These are phyloP conservation scores for Antedon bifida DNA, from an alignment of 35 echinoderm and acorn worm genomes.

Conservation along the genomic window DNA sequence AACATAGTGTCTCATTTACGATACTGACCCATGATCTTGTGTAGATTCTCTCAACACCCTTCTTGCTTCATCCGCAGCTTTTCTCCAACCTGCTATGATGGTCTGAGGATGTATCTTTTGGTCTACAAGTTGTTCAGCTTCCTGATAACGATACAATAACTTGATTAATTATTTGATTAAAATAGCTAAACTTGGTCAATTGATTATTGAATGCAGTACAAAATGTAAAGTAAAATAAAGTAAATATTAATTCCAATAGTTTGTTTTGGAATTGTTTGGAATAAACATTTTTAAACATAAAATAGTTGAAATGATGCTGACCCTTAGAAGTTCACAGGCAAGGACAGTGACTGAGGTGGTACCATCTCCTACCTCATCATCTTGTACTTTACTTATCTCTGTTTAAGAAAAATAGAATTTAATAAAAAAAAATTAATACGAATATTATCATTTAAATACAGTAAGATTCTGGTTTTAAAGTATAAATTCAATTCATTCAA, in stretches of 20 bases:
- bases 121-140: slow-evolving; percentile 67
- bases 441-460: background rate
- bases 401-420: slow-evolving; percentile 6
- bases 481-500: too few species aligned
- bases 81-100: slow-evolving; percentile 93
- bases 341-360: slow-evolving; percentile 89
- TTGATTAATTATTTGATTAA: too few species aligned
- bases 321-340: slow-evolving; percentile 86
- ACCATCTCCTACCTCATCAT: slow-evolving; percentile 99
- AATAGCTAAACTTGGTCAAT: too few species aligned
- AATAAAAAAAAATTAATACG: background rate
- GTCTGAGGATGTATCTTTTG: slow-evolving; percentile 96
- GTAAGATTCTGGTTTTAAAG: too few species aligned
- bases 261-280: too few species aligned
- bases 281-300: too few species aligned
- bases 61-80: slow-evolving; percentile 42
- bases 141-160: slow-evolving; percentile 21
- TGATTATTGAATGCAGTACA: too few species aligned
- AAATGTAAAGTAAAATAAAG: too few species aligned
- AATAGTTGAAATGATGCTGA: slow-evolving; percentile 12
- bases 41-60: slow-evolving; percentile 42
- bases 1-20: background rate
- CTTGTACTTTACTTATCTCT: slow-evolving; percentile 98
- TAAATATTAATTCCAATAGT: too few species aligned
- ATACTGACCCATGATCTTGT: slow-evolving; percentile 52